phyloP scores from a whole-genome alignment of 2,113 vertebrate species.

The Macquaria australasica region DNA sequence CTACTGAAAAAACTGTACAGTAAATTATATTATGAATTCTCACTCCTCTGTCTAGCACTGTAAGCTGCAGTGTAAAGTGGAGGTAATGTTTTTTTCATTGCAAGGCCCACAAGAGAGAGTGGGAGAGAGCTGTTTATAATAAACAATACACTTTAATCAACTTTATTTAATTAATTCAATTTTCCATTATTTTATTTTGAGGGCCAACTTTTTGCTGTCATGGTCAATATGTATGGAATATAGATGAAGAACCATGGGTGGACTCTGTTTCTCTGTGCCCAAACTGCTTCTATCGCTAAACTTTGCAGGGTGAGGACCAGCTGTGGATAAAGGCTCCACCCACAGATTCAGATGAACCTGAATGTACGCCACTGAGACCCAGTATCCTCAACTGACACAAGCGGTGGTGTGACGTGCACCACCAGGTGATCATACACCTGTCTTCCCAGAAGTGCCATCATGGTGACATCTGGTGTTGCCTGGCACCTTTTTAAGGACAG shows the following conservation, averaged over 20 bases:
- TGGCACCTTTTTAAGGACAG: conserved; percentile 4
- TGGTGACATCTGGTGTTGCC: background rate
- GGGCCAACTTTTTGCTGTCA: background rate
- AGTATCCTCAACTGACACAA: no score
- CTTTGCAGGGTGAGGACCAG: background rate
- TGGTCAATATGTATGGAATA: background rate
- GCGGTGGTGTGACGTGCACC: background rate
- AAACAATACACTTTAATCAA: background rate
- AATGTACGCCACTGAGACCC: no score
- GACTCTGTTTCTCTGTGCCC: background rate
- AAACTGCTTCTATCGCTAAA: background rate
- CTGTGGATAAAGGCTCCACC: background rate
- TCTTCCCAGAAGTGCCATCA: background rate
- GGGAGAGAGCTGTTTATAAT: background rate
- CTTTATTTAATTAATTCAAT: background rate
- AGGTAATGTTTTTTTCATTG: background rate
- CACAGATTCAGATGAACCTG: background rate
- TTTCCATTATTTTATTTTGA: background rate
- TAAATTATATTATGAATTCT: background rate
- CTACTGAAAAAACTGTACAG: background rate
- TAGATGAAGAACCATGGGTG: background rate
- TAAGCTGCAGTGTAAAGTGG: background rate
- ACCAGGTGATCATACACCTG: background rate
- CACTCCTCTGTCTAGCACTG: background rate
- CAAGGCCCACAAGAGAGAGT: background rate